Base-by-base conservation (phyloP, 1,140 invertebrate species). In the Zelostemma sp. region DNA sequence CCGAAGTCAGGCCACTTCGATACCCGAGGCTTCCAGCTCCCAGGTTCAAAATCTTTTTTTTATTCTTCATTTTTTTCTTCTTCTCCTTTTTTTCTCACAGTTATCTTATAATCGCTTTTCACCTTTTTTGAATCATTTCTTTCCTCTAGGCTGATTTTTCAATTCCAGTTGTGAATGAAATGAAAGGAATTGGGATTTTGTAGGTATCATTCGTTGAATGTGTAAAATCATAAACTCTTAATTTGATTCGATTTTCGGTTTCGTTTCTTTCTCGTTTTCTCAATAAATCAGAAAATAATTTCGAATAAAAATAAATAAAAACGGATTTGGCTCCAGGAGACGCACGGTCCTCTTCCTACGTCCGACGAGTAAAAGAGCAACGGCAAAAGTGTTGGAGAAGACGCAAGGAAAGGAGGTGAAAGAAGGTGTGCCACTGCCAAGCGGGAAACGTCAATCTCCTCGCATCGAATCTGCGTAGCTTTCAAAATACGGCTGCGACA, bases 261-360 rank as follows among this genome's bases (percentile, higher is more conserved):
- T n/a, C n/a, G n/a, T n/a, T n/a, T n/a, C n/a, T n/a, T n/a, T n/a
- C n/a, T n/a, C n/a, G n/a, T n/a, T n/a, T n/a, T n/a, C n/a, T n/a
- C n/a, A n/a, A n/a, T n/a, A n/a, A n/a, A n/a, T n/a, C n/a, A n/a
- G n/a, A n/a, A n/a, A n/a, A n/a, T n/a, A 28, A 28, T 28, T 28
- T 28, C 25, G 25, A 28, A 28, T 3, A 28, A 28, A 28, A 28
- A 28, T 3, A 28, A 4, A 28, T 28, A 28, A 28, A 8, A 8
- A 28, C 25, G 25, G 8, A 28, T 28, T 61, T 69, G 33, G n/a
- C 48, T 54, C 6, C 55, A 68, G 71, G 56, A 68, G 57, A 68
- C 46, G 55, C 59, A 62, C 50, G 66, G 69, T 73, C 74, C 72
- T 70, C 69, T 75, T 75, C 74, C 71, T 73, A 75, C 71, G 63